These are phyloP conservation scores for Lapara coniferarum DNA, from an alignment of 2,888 invertebrate genomes.

Conservation along the genomic window DNA sequence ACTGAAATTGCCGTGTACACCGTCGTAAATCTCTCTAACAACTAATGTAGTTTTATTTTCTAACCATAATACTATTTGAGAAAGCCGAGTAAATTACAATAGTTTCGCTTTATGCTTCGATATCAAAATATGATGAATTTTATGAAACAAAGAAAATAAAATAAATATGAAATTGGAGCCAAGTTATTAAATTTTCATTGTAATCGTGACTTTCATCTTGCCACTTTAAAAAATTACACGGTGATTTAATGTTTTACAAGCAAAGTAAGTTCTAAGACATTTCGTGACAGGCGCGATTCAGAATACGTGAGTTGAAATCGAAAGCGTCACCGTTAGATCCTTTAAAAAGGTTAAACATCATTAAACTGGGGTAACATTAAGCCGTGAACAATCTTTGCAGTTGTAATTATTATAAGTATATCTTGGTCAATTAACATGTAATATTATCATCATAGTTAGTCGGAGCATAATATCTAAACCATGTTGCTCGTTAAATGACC, in stretches of 20 bases:
- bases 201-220: slow-evolving; percentile 61
- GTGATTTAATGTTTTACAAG: slow-evolving; percentile 56
- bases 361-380: background rate
- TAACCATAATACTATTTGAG: slow-evolving; percentile 5
- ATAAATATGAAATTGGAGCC: slow-evolving; percentile 35
- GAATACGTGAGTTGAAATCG: slow-evolving; percentile 49
- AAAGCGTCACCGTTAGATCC: too few species aligned
- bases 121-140: slow-evolving; percentile 32
- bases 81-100: slow-evolving; percentile 14
- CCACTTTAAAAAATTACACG: slow-evolving; percentile 66
- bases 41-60: slow-evolving; percentile 2
- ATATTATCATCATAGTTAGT: background rate
- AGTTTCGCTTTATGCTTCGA: slow-evolving; percentile 15
- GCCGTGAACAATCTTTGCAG: background rate
- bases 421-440: too few species aligned
- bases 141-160: slow-evolving; percentile 29
- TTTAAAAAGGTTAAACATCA: too few species aligned
- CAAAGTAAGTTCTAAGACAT: slow-evolving; percentile 49
- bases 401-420: background rate
- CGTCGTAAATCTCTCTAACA: background rate
- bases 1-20: background rate
- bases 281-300: slow-evolving; percentile 57
- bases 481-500: background rate
- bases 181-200: slow-evolving; percentile 35
- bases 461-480: background rate